These are phyloP conservation scores for Mythimna pallens DNA, from an alignment of 2,888 invertebrate species.

Conservation along the genomic window DNA sequence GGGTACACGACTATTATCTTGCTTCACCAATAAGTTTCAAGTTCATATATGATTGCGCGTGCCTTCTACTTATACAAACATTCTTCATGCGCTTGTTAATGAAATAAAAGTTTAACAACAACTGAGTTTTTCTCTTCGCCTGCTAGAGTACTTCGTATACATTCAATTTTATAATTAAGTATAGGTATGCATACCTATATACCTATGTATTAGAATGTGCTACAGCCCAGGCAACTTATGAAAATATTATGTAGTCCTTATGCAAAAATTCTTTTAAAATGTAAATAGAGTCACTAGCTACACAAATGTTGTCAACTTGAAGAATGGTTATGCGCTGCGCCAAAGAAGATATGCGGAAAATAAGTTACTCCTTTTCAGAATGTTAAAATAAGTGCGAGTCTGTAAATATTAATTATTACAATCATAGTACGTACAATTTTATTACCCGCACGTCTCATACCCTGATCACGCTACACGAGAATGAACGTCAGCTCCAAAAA, in stretches of 20 bases:
- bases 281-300: slow-evolving; percentile 29
- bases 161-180: too few relatives aligned
- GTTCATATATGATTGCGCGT: slow-evolving; percentile 7
- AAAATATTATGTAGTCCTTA: slow-evolving; percentile 17
- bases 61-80: not conserved
- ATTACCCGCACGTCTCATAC: slow-evolving; percentile 33
- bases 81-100: not conserved
- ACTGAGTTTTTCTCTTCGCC: not conserved
- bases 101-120: not conserved
- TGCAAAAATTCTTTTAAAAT: slow-evolving; percentile 46
- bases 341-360: slow-evolving; percentile 22
- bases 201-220: too few relatives aligned
- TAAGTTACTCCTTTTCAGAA: not conserved
- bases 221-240: not conserved
- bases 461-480: slow-evolving; percentile 31
- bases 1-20: slow-evolving; percentile 21
- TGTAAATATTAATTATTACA: slow-evolving; percentile 8
- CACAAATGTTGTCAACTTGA: slow-evolving; percentile 23
- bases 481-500: slow-evolving; percentile 27
- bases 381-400: not conserved
- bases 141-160: not conserved
- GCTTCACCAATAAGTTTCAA: slow-evolving; percentile 41
- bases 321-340: slow-evolving; percentile 14
- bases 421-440: slow-evolving; percentile 7
- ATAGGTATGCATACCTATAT: too few relatives aligned